phyloP scores from a whole-genome alignment of 1,140 invertebrate genomes.

The Yoshiicerus persimilis region DNA sequence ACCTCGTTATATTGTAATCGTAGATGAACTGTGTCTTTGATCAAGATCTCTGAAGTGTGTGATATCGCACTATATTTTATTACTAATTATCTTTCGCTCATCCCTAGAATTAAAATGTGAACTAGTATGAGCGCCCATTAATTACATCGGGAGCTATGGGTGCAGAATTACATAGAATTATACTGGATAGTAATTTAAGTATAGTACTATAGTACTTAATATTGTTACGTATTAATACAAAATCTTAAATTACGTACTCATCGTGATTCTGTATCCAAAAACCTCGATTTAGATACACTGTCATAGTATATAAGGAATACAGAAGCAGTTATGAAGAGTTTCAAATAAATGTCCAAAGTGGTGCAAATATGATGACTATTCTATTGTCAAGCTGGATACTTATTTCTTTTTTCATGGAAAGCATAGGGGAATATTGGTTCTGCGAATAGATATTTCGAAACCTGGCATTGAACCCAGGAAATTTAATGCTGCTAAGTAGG shows the following conservation, averaged over 20 bases:
- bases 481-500: too few relatives aligned
- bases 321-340: neutral
- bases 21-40: neutral
- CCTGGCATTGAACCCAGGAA: too few relatives aligned
- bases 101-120: neutral
- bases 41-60: neutral
- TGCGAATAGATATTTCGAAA: too few relatives aligned
- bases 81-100: neutral
- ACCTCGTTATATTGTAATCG: neutral
- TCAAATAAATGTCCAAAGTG: neutral
- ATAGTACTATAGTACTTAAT: neutral
- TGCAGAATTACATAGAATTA: neutral
- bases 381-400: too few relatives aligned
- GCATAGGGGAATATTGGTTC: too few relatives aligned
- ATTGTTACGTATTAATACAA: neutral
- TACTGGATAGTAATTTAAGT: neutral
- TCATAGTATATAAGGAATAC: neutral
- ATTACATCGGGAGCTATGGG: neutral
- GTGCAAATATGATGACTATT: too few relatives aligned
- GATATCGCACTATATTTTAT: neutral
- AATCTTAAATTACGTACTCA: neutral
- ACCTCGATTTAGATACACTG: neutral
- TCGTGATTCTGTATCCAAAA: neutral
- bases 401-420: too few relatives aligned
- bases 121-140: neutral